These are phyloP conservation scores for Sceloporus tristichus DNA, from an alignment of 2,113 vertebrate genomes.

Conservation along the genomic window DNA sequence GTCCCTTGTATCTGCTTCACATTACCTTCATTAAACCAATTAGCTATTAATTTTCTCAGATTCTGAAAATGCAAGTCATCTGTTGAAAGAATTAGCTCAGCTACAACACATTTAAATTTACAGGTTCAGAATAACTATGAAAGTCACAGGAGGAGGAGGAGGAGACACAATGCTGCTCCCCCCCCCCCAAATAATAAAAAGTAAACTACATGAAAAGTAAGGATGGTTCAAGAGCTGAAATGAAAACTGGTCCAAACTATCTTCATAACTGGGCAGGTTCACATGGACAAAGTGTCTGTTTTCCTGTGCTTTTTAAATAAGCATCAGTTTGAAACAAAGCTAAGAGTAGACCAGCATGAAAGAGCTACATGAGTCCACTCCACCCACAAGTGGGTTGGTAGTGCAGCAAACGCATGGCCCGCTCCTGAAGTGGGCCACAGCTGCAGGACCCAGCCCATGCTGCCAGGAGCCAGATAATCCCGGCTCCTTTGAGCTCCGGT, in stretches of 20 bases:
- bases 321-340: background rate
- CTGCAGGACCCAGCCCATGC: too few relatives aligned
- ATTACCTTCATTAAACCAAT: conserved; percentile 81
- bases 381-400: too few relatives aligned
- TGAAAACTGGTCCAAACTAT: background rate
- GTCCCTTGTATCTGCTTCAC: conserved; percentile 80
- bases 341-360: too few relatives aligned
- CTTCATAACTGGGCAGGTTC: background rate
- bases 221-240: background rate
- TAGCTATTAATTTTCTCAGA: conserved; percentile 81
- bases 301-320: background rate
- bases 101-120: conserved; percentile 75
- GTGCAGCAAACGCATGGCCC: too few relatives aligned
- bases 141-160: conserved; percentile 53
- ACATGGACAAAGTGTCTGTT: background rate
- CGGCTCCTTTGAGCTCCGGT: too few relatives aligned
- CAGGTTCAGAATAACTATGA: conserved; percentile 65
- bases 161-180: conserved; percentile 25
- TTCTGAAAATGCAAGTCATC: conserved; percentile 71
- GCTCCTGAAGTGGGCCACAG: too few relatives aligned
- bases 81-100: conserved; percentile 21
- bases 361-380: too few relatives aligned
- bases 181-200: too few relatives aligned
- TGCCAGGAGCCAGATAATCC: too few relatives aligned
- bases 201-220: background rate